Evolutionary conservation across 2,888 invertebrate genomes (phyloP), one percentile per base, ranked within the genome.

Genomic region (Ophion costatus): DNA sequence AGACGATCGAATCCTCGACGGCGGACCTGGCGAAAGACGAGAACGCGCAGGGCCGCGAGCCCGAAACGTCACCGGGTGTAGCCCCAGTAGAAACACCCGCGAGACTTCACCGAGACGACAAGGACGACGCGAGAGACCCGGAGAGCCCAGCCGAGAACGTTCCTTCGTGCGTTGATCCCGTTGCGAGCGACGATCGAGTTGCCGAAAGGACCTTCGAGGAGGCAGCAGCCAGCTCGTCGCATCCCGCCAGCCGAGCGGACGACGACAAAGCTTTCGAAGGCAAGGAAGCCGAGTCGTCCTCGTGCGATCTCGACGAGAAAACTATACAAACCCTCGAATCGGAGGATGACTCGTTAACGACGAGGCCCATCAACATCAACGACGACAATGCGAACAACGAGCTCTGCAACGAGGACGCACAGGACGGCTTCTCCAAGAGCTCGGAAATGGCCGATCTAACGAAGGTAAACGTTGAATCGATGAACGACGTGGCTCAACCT

Each of bases 281-380:
- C 57, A 69, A 75, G 11, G 79, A 84, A 17, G 45, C 59, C 14
- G 66, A 73, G 11, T 59, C 75, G 11, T 70, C 64, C 51, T 70
- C 69, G 57, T 83, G 81, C 73, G 86, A 81, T 24, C 76, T 63
- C 24, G 87, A 80, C 24, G 86, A 86, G 2, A 80, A 80, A 57
- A 84, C 84, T 29, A 82, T 81, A 64, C 83, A 86, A 42, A 84
- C 86, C n/a, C 82, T 66, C 59, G 85, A 82, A n/a, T 79, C 78
- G 17, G 85, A 85, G 59, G 83, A 85, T 10, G 80, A 83, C 64
- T 77, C 45, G 9, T 61, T 73, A 51, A 59, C 67, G 10, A 73
- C 33, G 45, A 33, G 74, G n/a, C 17, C 81, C 22, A 77, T 76
- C 0, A 76, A 76, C 7, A 74, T 56, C 14, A 76, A 59, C 71